Evolutionary conservation across 23 tunicate genomes (phyloP).

Genomic region (Oikopleura vanhoeffeni): DNA sequence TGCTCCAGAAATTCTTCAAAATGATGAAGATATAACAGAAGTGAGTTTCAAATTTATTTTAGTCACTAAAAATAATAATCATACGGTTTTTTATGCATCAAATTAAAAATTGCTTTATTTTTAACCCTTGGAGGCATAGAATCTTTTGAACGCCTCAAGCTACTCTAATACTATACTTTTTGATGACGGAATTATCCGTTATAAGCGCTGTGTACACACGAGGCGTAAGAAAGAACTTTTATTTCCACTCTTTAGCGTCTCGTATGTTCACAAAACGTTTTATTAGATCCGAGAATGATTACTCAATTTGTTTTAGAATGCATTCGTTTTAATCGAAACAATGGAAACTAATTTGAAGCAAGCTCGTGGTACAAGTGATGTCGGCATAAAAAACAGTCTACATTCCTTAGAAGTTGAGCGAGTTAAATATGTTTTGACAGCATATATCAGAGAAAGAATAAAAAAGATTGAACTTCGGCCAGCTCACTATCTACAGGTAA

Average conservation of each 20-base stretch:
- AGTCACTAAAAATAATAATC: too few relatives aligned
- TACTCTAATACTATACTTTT: too few relatives aligned
- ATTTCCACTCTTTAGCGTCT: too few relatives aligned
- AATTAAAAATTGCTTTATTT: too few relatives aligned
- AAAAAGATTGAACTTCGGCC: not conserved
- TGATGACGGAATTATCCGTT: too few relatives aligned
- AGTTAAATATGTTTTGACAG: not conserved
- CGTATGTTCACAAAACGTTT: too few relatives aligned
- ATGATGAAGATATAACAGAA: slow-evolving; percentile 8
- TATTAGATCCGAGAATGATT: too few relatives aligned
- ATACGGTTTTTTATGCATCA: too few relatives aligned
- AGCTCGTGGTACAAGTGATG: not conserved
- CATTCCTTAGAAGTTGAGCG: slow-evolving; percentile 2
- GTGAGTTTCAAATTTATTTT: not conserved
- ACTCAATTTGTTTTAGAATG: not conserved
- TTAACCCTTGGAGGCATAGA: too few relatives aligned
- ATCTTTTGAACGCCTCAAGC: too few relatives aligned
- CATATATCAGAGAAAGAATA: not conserved
- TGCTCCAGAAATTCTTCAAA: slow-evolving; percentile 4
- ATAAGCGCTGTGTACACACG: too few relatives aligned
- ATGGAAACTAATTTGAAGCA: not conserved
- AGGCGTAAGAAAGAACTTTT: too few relatives aligned
- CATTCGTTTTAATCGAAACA: not conserved
- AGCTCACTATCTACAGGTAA: not conserved
- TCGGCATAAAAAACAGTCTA: not conserved